Conservation (phyloP, 1,140 invertebrate genomes). For the Lasaia peninsularis region DNA sequence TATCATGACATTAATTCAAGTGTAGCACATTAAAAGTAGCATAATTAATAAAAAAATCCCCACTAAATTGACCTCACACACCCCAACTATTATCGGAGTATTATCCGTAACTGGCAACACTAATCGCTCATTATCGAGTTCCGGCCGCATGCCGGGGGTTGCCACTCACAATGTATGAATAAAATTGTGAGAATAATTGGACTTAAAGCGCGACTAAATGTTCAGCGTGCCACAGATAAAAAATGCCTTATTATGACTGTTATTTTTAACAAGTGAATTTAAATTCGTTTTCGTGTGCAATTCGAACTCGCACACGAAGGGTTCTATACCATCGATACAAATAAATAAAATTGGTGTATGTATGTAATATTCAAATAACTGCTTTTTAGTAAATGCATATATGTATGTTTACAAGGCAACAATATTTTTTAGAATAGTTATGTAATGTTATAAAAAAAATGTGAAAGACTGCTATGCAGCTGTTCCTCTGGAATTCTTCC, state of each 20-base stretch:
- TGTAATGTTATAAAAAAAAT: too few species aligned
- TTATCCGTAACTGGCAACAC: constrained; percentile 70
- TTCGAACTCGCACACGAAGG: too few species aligned
- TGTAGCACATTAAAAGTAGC: constrained; percentile 1
- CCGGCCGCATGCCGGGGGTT: constrained; percentile 59
- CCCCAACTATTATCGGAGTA: constrained; percentile 62
- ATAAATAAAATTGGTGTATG: too few species aligned
- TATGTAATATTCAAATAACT: too few species aligned
- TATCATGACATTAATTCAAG: not conserved
- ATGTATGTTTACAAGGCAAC: too few species aligned
- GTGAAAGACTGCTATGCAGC: too few species aligned
- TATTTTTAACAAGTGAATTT: not conserved
- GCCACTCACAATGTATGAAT: constrained; percentile 39
- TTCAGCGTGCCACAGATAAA: not conserved
- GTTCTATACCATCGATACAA: too few species aligned
- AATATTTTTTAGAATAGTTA: too few species aligned
- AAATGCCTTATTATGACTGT: not conserved
- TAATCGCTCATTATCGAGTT: constrained; percentile 72
- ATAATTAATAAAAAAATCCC: constrained; percentile 40
- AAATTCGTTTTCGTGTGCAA: too few species aligned
- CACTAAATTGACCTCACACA: constrained; percentile 38
- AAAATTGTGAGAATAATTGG: constrained; percentile 54
- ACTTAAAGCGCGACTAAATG: constrained; percentile 23
- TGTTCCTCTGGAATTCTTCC: too few species aligned
- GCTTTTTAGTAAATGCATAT: too few species aligned